Evolutionary conservation across 2,113 vertebrate species (phyloP), one percentile per base, ranked within the genome.

Genomic region (Tragelaphus buxtoni): DNA sequence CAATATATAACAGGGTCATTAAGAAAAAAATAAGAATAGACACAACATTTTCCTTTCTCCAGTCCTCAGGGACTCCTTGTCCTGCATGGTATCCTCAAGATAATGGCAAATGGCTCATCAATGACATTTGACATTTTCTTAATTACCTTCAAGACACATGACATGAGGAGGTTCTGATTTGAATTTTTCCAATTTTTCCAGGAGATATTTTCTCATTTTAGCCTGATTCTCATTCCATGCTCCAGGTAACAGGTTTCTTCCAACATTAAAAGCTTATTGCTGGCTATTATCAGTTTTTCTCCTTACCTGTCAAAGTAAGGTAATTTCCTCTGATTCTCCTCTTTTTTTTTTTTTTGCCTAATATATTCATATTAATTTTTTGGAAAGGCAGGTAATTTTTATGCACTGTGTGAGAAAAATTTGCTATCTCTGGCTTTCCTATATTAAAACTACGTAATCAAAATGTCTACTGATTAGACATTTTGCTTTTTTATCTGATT

Each of bases 61-160:
- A 26, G 0, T 92, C 83, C n/a, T 76, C 51, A 39, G 30, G 18
- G 88, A 85, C 16, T 32, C 13, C n/a, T 80, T 93, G 79, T 92
- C 76, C 26, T 93, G 60, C 61, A 79, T 60, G 92, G 92, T 96
- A 97, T 98, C 92, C 61, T 91, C 84, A 92, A 76, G 56, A 95
- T 86, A 94, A 91, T 91, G 85, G 45, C 88, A 92, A 96, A 88
- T 82, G 47, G 10, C 35, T 94, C 83, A 90, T 61, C 72, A 95
- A 82, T 58, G 91, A 96, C 94, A 97, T 77, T 16, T 97, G 94
- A 91, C 90, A 94, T 97, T 97, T 95, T 65, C 76, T 96, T 97
- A 96, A 97, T 97, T 96, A 96, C 60, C 35, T 53, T 92, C 13
- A 88, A 76, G 92, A 16, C 53, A 55, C 51, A 63, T 55, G 81